These are phyloP conservation scores for Lasioglossum morio DNA, from an alignment of 2,888 invertebrate genomes.

Conservation along the genomic window DNA sequence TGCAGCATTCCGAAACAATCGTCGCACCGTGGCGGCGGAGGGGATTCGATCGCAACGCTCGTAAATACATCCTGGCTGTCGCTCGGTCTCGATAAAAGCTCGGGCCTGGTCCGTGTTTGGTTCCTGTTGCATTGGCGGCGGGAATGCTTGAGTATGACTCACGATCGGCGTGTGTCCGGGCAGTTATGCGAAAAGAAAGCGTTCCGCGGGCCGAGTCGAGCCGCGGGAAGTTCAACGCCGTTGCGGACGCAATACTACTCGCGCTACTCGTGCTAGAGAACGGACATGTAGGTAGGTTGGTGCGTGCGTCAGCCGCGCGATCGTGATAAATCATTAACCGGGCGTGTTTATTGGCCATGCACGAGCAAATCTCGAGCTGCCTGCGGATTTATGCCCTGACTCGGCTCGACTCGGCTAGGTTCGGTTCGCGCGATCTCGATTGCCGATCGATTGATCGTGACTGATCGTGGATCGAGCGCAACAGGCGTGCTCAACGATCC, in stretches of 20 bases:
- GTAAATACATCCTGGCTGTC: slow-evolving; percentile 31
- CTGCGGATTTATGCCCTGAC: slow-evolving; percentile 58
- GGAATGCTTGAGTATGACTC: slow-evolving; percentile 55
- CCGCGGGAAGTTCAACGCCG: not conserved
- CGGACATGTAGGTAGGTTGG: slow-evolving; percentile 15
- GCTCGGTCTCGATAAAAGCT: not conserved
- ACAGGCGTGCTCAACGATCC: slow-evolving; percentile 43
- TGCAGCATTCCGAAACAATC: no score
- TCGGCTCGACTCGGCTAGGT: not conserved
- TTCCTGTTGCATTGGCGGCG: slow-evolving; percentile 37
- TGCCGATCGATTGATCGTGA: slow-evolving; percentile 46
- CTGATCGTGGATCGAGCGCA: slow-evolving; percentile 46
- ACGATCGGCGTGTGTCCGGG: slow-evolving; percentile 12
- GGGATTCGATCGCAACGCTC: slow-evolving; percentile 12
- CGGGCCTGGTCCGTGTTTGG: not conserved
- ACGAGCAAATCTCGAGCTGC: slow-evolving; percentile 62
- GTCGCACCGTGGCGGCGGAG: no score
- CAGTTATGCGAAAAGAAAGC: not conserved
- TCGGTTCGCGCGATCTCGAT: slow-evolving; percentile 49
- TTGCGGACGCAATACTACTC: not conserved
- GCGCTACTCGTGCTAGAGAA: not conserved
- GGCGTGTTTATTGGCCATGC: slow-evolving; percentile 71
- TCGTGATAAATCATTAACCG: slow-evolving; percentile 68
- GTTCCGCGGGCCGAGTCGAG: not conserved
- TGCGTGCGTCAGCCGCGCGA: slow-evolving; percentile 47